phyloP scores from a whole-genome alignment of 1,140 invertebrate species.

The Drosophila nebulosa region DNA sequence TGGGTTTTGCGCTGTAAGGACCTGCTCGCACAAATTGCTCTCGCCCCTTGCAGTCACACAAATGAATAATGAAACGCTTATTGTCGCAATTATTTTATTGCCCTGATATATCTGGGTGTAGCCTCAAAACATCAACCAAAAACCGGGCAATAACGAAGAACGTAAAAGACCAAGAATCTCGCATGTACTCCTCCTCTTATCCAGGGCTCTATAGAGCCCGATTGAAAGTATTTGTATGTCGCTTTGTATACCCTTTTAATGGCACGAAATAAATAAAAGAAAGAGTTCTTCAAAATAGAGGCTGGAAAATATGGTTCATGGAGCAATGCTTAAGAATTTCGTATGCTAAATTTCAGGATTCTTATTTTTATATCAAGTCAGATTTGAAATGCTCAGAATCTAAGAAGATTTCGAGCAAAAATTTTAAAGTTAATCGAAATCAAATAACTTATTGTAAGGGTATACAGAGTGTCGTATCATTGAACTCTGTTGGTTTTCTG shows the following conservation, averaged over 20 bases:
- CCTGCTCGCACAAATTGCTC: slow-evolving; percentile 68
- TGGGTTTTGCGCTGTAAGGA: slow-evolving; percentile 4
- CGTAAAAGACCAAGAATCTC: not conserved
- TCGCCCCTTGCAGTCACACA: slow-evolving; percentile 74
- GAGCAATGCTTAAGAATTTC: no score
- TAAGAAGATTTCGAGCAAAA: no score
- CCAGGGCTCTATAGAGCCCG: not conserved
- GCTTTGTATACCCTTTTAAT: not conserved
- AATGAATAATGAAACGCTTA: slow-evolving; percentile 79
- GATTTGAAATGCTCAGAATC: no score
- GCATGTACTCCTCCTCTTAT: not conserved
- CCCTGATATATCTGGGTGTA: slow-evolving; percentile 64
- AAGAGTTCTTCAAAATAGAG: no score
- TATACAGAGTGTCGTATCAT: not conserved
- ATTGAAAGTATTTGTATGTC: not conserved
- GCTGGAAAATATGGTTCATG: not conserved
- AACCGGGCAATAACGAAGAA: slow-evolving; percentile 22
- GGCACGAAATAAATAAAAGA: not conserved
- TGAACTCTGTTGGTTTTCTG: not conserved
- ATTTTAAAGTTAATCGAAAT: no score
- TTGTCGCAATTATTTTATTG: slow-evolving; percentile 79
- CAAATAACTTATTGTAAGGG: not conserved
- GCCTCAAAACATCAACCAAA: slow-evolving; percentile 73
- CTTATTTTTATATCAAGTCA: no score
- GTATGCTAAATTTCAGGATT: no score